phyloP scores from a whole-genome alignment of 2,888 invertebrate species.

The Aradus depressus region DNA sequence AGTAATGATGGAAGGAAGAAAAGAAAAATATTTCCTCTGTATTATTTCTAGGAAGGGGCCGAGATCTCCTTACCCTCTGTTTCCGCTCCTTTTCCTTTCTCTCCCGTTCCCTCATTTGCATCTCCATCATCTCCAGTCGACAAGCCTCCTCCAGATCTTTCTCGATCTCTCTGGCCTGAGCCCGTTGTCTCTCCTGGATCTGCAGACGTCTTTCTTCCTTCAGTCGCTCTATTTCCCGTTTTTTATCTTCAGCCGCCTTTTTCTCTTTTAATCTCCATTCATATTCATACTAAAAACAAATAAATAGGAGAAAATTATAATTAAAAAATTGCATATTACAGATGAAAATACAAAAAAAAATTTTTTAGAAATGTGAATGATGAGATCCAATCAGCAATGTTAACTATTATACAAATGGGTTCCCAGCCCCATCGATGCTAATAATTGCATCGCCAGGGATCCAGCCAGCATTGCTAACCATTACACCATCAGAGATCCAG shows the following conservation, averaged over 20 bases:
- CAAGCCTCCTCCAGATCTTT: conserved; percentile 25
- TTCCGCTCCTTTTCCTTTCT: conserved; percentile 23
- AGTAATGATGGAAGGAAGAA: no score
- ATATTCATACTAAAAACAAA: conserved; percentile 50
- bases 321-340: no score
- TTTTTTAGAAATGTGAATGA: not conserved
- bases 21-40: no score
- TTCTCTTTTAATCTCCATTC: conserved; percentile 56
- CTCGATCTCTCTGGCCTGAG: conserved; percentile 22
- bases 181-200: conserved; percentile 17
- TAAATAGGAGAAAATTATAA: no score
- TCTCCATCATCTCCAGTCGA: conserved; percentile 20
- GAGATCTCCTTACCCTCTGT: conserved; percentile 18
- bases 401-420: not conserved
- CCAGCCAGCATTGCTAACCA: not conserved
- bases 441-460: no score
- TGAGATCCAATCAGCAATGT: not conserved
- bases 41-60: no score
- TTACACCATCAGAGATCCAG: not conserved
- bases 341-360: not conserved
- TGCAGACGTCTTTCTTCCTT: conserved; percentile 44
- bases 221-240: conserved; percentile 42
- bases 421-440: not conserved
- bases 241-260: conserved; percentile 47
- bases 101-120: conserved; percentile 17